These are phyloP conservation scores for Misgurnus mizolepis DNA, from an alignment of 2,113 vertebrate genomes.

Conservation along the genomic window DNA sequence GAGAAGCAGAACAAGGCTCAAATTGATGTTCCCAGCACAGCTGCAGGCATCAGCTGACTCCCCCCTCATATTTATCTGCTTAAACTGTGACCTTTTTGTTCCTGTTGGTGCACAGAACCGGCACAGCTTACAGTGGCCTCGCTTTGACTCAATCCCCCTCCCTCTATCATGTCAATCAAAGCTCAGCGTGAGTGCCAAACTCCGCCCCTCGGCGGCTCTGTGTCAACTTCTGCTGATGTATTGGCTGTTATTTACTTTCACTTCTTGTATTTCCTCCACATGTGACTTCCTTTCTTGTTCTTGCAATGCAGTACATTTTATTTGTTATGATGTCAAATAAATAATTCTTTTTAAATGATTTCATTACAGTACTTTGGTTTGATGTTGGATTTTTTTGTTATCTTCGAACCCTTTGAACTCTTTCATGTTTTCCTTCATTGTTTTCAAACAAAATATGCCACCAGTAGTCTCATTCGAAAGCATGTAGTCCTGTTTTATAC, in stretches of 20 bases:
- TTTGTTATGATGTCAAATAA: too few species aligned
- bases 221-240: slow-evolving; percentile 8
- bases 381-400: too few species aligned
- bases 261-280: neutral
- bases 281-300: neutral
- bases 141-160: slow-evolving; percentile 45
- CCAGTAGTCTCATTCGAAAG: too few species aligned
- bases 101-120: slow-evolving; percentile 66
- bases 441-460: too few species aligned
- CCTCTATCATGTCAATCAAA: slow-evolving; percentile 46
- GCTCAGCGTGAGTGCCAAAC: slow-evolving; percentile 34
- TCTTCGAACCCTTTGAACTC: too few species aligned
- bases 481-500: too few species aligned
- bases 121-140: slow-evolving; percentile 18
- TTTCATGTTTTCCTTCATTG: too few species aligned
- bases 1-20: slow-evolving; percentile 70
- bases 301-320: neutral
- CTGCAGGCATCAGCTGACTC: slow-evolving; percentile 79
- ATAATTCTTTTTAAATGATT: too few species aligned
- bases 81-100: slow-evolving; percentile 79
- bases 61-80: slow-evolving; percentile 71
- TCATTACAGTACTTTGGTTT: too few species aligned
- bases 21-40: slow-evolving; percentile 80
- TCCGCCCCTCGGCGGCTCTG: slow-evolving; percentile 35
- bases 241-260: slow-evolving; percentile 16